Conservation (phyloP, 2,888 invertebrate species). For the Ectobius pallidus region DNA sequence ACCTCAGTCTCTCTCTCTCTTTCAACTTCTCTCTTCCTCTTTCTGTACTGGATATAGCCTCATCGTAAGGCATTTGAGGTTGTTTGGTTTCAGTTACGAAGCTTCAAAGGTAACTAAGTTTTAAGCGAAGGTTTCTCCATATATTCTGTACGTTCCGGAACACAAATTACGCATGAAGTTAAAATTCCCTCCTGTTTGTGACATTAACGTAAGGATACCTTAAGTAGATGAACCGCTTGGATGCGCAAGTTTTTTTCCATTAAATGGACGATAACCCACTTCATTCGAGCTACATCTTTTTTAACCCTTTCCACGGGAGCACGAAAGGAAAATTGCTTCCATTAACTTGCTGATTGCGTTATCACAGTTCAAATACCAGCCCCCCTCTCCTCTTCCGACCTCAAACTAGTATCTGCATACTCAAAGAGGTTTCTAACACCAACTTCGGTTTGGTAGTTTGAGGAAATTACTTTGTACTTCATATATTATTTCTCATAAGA, state of each 20-base stretch:
- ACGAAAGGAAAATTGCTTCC: constrained; percentile 22
- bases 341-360: constrained; percentile 18
- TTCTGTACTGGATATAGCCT: too few species aligned
- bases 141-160: background rate
- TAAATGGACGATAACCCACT: constrained; percentile 26
- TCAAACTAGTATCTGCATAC: too few species aligned
- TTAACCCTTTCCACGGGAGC: background rate
- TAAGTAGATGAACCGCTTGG: background rate
- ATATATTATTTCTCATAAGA: too few species aligned
- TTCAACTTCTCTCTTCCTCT: too few species aligned
- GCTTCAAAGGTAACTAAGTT: background rate
- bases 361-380: constrained; percentile 22
- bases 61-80: too few species aligned
- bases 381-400: too few species aligned
- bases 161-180: background rate
- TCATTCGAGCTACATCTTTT: constrained; percentile 3
- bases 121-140: background rate
- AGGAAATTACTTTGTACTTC: too few species aligned
- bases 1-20: too few species aligned
- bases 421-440: too few species aligned
- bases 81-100: background rate
- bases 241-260: constrained; percentile 14
- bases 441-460: too few species aligned
- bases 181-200: background rate
- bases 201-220: background rate